Evolutionary conservation across 2,888 invertebrate species (phyloP).

Genomic region (Stenodera caucasica): DNA sequence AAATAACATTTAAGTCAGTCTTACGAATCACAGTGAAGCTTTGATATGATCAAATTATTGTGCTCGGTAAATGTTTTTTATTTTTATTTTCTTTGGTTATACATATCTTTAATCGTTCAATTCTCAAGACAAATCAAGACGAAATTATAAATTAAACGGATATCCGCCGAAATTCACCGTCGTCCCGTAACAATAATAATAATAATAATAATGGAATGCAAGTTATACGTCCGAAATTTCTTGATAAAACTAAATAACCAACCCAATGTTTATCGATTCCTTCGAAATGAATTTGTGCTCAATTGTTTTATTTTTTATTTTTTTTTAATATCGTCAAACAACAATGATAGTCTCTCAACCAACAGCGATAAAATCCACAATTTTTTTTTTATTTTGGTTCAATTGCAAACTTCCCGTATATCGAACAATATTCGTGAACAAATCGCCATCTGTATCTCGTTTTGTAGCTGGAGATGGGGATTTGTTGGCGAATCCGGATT

Average conservation of each 20-base stretch:
- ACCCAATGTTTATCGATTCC: slow-evolving; percentile 32
- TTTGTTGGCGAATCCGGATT: slow-evolving; percentile 9
- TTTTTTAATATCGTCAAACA: too few species aligned
- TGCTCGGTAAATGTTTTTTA: slow-evolving; percentile 51
- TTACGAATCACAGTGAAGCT: slow-evolving; percentile 62
- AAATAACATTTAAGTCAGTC: slow-evolving; percentile 60
- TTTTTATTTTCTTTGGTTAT: slow-evolving; percentile 19
- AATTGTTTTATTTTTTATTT: too few species aligned
- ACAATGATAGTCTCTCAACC: slow-evolving; percentile 44
- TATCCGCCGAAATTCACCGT: background rate
- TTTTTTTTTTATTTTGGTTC: slow-evolving; percentile 39
- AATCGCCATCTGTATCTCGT: background rate
- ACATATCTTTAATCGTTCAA: background rate
- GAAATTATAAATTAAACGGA: background rate
- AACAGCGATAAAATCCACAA: slow-evolving; percentile 50
- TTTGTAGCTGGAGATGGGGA: background rate
- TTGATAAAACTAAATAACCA: slow-evolving; percentile 17
- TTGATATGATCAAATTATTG: slow-evolving; percentile 61
- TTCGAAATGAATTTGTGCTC: slow-evolving; percentile 33
- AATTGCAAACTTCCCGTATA: slow-evolving; percentile 34
- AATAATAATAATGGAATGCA: slow-evolving; percentile 39
- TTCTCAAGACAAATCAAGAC: background rate
- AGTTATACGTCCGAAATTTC: too few species aligned
- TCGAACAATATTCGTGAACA: background rate
- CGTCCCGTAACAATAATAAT: background rate